Evolutionary conservation across 1,140 invertebrate species (phyloP), one percentile per base, ranked within the genome.

Genomic region (Diabrotica virgifera): DNA sequence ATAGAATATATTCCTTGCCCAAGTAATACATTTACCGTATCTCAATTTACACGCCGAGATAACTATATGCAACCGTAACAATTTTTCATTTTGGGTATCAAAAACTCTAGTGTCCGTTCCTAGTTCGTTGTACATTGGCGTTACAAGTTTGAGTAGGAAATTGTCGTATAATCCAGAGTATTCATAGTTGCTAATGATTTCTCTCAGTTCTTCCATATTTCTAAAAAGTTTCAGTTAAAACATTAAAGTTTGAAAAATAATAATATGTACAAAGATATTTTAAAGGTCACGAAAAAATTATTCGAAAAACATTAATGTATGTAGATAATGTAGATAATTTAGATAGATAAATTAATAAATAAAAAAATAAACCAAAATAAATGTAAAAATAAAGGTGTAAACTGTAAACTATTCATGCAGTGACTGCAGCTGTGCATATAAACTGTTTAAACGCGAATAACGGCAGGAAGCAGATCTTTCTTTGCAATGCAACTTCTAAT

Each of bases 21-120:
- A 77, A 8, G 63, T 51, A 14, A 67, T 67, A 53, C 76, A 77
- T 7, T 66, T 68, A 57, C 70, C 69, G 50, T 76, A 74, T 53
- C 71, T 65, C 36, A 73, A 54, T 11, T 66, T 64, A 57, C 76
- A 77, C 13, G 73, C 73, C 6, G 69, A 68, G 58, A 72, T 70
- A 0, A 75, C 66, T 5, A 74, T 70, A 6, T 68, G 62, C 59
- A 67, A 66, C 51, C 74, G 65, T 52, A 77, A 55, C 50, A 73
- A 62, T 55, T 72, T 74, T 9, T 75, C 72, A 56, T 75, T 75
- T 61, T 70, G 68, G 4, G 72, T 69, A 14, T 76, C 75, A n/a
- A 60, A 54, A 10, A 51, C 13, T 66, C 65, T 69, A 13, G 72
- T 69, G 10, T 14, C 62, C 4, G 71, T 70, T 24, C 72, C 72